Percentiles rank a stretch among this genome's conserved stretches.
Evolutionary conservation across 2,113 vertebrate species (phyloP).

Genomic region (Thymallus thymallus): DNA sequence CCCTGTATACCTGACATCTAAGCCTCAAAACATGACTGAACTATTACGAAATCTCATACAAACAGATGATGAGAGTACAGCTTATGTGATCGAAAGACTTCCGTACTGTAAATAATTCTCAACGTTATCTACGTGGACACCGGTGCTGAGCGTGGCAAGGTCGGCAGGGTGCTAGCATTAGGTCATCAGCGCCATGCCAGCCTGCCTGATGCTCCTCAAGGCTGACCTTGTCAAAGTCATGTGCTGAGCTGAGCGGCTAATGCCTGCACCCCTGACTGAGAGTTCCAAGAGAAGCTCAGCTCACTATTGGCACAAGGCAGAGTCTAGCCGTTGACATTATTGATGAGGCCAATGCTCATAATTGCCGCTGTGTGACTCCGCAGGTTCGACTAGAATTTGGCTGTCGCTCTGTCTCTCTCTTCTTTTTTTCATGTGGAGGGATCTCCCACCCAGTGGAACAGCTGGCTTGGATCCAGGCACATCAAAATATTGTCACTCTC

Average conservation of each 20-base stretch:
- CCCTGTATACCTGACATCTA: neutral
- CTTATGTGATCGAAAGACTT: neutral
- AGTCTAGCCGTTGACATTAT: slow-evolving; percentile 52
- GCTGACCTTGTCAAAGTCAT: slow-evolving; percentile 69
- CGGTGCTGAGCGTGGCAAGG: slow-evolving; percentile 49
- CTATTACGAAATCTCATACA: neutral
- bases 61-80: neutral
- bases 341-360: slow-evolving; percentile 59
- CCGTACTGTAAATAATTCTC: neutral
- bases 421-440: neutral
- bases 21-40: neutral
- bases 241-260: slow-evolving; percentile 41
- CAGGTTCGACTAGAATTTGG: slow-evolving; percentile 55
- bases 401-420: slow-evolving; percentile 48
- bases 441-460: slow-evolving; percentile 43
- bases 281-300: slow-evolving; percentile 16
- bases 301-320: slow-evolving; percentile 31
- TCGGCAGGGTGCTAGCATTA: slow-evolving; percentile 54
- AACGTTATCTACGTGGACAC: slow-evolving; percentile 17
- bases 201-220: slow-evolving; percentile 60
- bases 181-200: slow-evolving; percentile 56
- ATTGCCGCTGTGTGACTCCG: slow-evolving; percentile 60
- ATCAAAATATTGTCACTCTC: slow-evolving; percentile 65
- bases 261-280: slow-evolving; percentile 53
- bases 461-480: slow-evolving; percentile 63